Conservation (phyloP, 37 sponge, comb jelly and placozoan species). For the Aphrocallistes beatrix region DNA sequence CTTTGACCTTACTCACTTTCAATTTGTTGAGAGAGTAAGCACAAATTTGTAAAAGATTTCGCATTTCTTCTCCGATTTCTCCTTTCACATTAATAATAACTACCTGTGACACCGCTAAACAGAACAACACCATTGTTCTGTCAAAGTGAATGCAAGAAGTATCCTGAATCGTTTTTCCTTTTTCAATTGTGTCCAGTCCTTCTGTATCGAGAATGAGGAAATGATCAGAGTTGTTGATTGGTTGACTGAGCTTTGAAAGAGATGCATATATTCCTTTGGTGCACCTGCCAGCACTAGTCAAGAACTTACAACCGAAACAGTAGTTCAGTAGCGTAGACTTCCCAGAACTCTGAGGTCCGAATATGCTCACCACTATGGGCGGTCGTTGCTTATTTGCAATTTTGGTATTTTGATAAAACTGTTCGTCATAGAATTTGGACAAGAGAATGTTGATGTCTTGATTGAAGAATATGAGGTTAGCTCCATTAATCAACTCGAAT, state of each 20-base stretch:
- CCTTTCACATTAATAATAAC: not conserved
- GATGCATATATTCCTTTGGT: not conserved
- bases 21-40: not conserved
- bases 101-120: not conserved
- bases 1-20: not conserved
- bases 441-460: not conserved
- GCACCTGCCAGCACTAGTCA: conserved; percentile 9
- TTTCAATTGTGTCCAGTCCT: not conserved
- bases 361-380: conserved; percentile 2
- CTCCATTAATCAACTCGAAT: not conserved
- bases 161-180: no score
- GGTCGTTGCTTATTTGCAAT: not conserved
- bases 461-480: not conserved
- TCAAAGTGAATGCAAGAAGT: not conserved
- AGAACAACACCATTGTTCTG: conserved; percentile 19
- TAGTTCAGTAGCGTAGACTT: not conserved
- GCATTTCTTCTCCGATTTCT: not conserved
- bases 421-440: not conserved
- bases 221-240: not conserved
- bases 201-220: conserved; percentile 11
- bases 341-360: not conserved
- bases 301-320: conserved; percentile 1
- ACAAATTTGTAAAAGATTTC: not conserved
- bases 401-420: not conserved
- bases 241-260: not conserved